phyloP scores from a whole-genome alignment of 2,888 invertebrate species.

The Sarcophaga caerulescens region DNA sequence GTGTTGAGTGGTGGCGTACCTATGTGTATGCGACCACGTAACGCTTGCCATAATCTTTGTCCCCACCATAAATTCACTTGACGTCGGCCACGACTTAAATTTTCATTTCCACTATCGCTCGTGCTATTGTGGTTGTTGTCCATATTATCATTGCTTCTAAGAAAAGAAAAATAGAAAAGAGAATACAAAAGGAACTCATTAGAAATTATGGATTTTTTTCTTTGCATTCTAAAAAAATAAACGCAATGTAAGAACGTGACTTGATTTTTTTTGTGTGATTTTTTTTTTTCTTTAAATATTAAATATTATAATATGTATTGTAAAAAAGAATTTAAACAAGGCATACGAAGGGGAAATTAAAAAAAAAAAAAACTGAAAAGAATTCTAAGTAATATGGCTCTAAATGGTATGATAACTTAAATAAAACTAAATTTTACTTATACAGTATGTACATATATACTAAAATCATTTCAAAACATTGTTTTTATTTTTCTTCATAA shows the following conservation, averaged over 20 bases:
- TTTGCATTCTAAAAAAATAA: conserved; percentile 10
- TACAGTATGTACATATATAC: neutral
- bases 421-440: conserved; percentile 2
- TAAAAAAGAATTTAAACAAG: neutral
- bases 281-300: neutral
- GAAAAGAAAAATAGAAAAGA: neutral
- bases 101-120: conserved; percentile 55
- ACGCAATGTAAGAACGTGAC: conserved; percentile 5
- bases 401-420: conserved; percentile 14
- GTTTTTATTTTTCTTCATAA: neutral
- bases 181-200: conserved; percentile 13
- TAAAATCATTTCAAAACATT: conserved; percentile 10
- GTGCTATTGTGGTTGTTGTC: conserved; percentile 55
- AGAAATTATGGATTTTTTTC: conserved; percentile 45
- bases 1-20: conserved; percentile 58
- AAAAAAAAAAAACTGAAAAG: neutral
- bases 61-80: conserved; percentile 55
- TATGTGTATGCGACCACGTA: conserved; percentile 53
- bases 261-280: neutral
- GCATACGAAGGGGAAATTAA: neutral
- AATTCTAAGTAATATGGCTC: neutral
- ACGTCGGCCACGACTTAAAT: conserved; percentile 52
- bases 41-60: conserved; percentile 56
- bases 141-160: conserved; percentile 63
- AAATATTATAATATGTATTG: neutral